Base-by-base conservation (phyloP, 2,797 vertebrate genomes). In the Bradypodion ventrale region DNA sequence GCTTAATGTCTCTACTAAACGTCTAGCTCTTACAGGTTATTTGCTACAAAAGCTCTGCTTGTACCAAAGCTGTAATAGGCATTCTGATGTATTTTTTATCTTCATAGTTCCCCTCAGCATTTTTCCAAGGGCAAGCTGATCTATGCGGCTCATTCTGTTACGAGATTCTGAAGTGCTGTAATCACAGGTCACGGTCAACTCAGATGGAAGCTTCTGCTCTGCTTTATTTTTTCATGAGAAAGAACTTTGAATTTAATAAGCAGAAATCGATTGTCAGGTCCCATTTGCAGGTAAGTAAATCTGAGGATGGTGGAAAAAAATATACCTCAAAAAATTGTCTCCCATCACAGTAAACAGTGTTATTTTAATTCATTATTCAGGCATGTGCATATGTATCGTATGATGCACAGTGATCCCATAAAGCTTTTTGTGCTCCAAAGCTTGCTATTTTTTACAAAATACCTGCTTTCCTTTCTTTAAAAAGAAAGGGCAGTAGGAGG, bases 221-320 rank as follows among this genome's bases (percentile, higher is more conserved):
- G 89, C 97, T 99, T 15, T 99, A 99, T 91, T 98, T 99, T 91
- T 97, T 99, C 96, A 99, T 99, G 99, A 97, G 99, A 87, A 99
- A 98, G 92, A 99, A 99, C 93, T 99, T 99, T 95, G 98, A 99
- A 92, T 99, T 98, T 92, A 99, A 98, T 86, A 98, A 98, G 93
- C 98, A 99, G 88, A 99, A 97, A 88, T 99, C 98, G 59, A 99
- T 99, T 83, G 98, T 99, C 72, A 97, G 99, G 88, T 99, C 98
- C 56, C 99, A 99, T 92, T 96, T 99, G 87, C 99, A 99, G 97
- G 99, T 99, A 90, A 92, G 97, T 84, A 23, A 82, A 87, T 80
- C 87, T 78, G 83, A 35, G 1, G 1, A 19, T 81, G 81, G 65
- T 83, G 76, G 70, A 27, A 70, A 25, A 70, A 70, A 56, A 19